Conservation (phyloP, 2,113 vertebrate genomes). For the Silurus glanis region DNA sequence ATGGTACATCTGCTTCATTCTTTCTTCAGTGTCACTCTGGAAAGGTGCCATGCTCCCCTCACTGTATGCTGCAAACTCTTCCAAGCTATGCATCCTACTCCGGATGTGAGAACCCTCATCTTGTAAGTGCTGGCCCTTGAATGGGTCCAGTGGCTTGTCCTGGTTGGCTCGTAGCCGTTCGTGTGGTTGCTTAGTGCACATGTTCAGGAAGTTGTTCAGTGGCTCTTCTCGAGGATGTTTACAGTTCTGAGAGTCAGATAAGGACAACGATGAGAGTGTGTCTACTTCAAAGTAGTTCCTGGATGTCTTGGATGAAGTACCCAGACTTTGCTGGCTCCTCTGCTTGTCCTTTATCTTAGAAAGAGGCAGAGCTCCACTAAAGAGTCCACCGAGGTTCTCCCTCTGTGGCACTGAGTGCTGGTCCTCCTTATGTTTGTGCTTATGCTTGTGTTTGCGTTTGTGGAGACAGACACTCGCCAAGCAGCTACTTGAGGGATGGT, state of each 20-base stretch:
- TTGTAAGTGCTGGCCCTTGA: slow-evolving; percentile 78
- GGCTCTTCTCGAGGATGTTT: slow-evolving; percentile 83
- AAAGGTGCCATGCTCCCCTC: slow-evolving; percentile 89
- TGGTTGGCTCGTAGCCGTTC: slow-evolving; percentile 65
- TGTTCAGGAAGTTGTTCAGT: slow-evolving; percentile 80
- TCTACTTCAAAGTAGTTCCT: slow-evolving; percentile 89
- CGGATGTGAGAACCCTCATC: slow-evolving; percentile 77
- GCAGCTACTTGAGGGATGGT: slow-evolving; percentile 77
- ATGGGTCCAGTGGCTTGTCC: slow-evolving; percentile 76
- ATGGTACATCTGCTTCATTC: slow-evolving; percentile 73
- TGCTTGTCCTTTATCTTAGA: slow-evolving; percentile 86
- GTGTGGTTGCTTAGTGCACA: slow-evolving; percentile 84
- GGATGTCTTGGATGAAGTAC: slow-evolving; percentile 71
- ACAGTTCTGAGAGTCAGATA: slow-evolving; percentile 88
- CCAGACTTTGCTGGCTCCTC: slow-evolving; percentile 79
- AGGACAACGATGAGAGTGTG: slow-evolving; percentile 83
- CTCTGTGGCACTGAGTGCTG: slow-evolving; percentile 80
- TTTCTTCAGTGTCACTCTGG: slow-evolving; percentile 81
- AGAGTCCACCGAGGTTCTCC: slow-evolving; percentile 90
- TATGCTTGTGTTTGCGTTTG: slow-evolving; percentile 98
- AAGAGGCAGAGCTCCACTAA: slow-evolving; percentile 84
- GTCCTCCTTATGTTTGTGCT: slow-evolving; percentile 98
- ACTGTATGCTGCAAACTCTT: slow-evolving; percentile 86
- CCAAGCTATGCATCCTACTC: slow-evolving; percentile 82
- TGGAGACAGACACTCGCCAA: slow-evolving; percentile 86